Conservation (phyloP, 2,113 vertebrate genomes). For the Rhinogobius similis region DNA sequence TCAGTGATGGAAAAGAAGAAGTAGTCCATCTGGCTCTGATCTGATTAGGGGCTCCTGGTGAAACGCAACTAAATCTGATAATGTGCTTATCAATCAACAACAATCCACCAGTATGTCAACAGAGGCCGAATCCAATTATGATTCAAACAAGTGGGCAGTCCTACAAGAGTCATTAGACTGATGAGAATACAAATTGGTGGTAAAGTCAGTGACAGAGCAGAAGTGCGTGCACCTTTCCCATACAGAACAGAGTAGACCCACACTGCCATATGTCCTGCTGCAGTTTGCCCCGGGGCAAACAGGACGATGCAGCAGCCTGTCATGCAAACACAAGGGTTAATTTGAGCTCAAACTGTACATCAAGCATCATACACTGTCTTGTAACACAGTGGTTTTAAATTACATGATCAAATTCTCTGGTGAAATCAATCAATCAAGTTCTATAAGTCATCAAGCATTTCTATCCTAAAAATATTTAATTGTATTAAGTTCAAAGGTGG, state of each 20-base stretch:
- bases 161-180: constrained; percentile 36
- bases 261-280: constrained; percentile 58
- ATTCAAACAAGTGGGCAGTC: not conserved
- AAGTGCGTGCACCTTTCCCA: constrained; percentile 25
- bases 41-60: constrained; percentile 30
- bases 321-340: constrained; percentile 23
- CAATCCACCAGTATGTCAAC: constrained; percentile 36
- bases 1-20: not conserved
- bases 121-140: constrained; percentile 1
- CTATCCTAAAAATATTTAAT: too few species aligned
- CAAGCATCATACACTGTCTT: constrained; percentile 16
- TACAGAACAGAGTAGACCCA: constrained; percentile 34
- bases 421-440: not conserved
- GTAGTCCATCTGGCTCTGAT: constrained; percentile 37
- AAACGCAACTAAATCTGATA: constrained; percentile 49
- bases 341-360: constrained; percentile 32
- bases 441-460: not conserved
- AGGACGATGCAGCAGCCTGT: constrained; percentile 30
- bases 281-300: constrained; percentile 44
- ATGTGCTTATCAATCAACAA: constrained; percentile 47
- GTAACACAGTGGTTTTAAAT: not conserved
- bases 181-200: constrained; percentile 30
- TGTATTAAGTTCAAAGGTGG: too few species aligned
- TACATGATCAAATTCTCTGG: not conserved
- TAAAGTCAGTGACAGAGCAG: constrained; percentile 16